These are phyloP conservation scores for Esox masquinongy DNA, from an alignment of 2,797 vertebrate genomes.

Conservation along the genomic window DNA sequence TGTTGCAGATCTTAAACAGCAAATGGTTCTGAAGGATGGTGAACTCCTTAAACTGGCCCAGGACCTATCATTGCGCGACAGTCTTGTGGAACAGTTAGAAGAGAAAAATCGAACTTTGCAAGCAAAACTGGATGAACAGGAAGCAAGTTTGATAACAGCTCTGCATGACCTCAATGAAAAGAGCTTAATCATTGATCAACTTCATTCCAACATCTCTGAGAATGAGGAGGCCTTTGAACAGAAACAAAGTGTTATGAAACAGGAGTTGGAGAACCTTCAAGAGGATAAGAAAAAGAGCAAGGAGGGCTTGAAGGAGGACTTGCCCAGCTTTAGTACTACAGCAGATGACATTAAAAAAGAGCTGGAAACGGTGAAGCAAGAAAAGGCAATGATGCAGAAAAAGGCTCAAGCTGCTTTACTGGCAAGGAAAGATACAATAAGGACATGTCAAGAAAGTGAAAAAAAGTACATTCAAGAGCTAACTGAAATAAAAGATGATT, in stretches of 20 bases:
- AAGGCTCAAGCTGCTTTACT: slow-evolving; percentile 78
- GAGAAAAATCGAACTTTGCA: slow-evolving; percentile 42
- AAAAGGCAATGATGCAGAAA: slow-evolving; percentile 77
- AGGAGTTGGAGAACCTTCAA: slow-evolving; percentile 68
- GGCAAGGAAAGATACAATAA: slow-evolving; percentile 69
- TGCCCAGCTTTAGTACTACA: slow-evolving; percentile 18
- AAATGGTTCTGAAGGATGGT: slow-evolving; percentile 70
- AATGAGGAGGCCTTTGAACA: slow-evolving; percentile 57
- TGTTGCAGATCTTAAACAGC: slow-evolving; percentile 63
- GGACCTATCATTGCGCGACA: slow-evolving; percentile 54
- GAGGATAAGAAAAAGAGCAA: slow-evolving; percentile 55
- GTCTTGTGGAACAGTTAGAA: slow-evolving; percentile 53
- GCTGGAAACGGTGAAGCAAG: slow-evolving; percentile 61
- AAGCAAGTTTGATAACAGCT: slow-evolving; percentile 61
- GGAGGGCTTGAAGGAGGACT: slow-evolving; percentile 42
- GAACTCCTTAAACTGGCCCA: slow-evolving; percentile 57
- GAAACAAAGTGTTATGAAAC: slow-evolving; percentile 61
- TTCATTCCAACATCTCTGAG: slow-evolving; percentile 61
- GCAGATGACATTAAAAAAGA: slow-evolving; percentile 51
- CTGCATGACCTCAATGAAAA: slow-evolving; percentile 68
- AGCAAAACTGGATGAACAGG: slow-evolving; percentile 64
- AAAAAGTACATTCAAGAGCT: slow-evolving; percentile 67
- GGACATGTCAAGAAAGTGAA: slow-evolving; percentile 70
- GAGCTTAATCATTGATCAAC: slow-evolving; percentile 57
- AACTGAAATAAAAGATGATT: slow-evolving; percentile 64